Base-by-base conservation (phyloP, 2,113 vertebrate species). In the Paramisgurnus dabryanus region DNA sequence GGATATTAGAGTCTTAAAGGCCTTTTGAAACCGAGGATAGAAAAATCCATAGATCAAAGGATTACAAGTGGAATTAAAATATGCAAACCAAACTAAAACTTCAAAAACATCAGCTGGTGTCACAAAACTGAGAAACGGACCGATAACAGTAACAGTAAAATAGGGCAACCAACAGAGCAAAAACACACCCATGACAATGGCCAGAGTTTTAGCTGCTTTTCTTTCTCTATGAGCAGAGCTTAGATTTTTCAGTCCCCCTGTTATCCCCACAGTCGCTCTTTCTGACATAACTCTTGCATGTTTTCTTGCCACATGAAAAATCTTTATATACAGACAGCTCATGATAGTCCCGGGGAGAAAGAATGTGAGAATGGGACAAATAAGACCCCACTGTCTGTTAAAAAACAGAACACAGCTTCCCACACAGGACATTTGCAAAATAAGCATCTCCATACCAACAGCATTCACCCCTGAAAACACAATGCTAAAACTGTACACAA, bases 201-300 rank as follows among this genome's bases (percentile, higher is more conserved):
- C 83, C 3, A 85, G 60, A 71, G 83, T 82, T 63, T 80, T 85
- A 6, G 83, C 83, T 40, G 83, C 83, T 41, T 85, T 85, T 45
- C 72, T 71, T 22, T 82, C 83, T 45, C 83, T 76, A 7, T 85
- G 80, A 4, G 64, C 80, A 41, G 80, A 40, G 7, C 41, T 63
- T n/a, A 69, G 49, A 41, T 17, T 27, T 41, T 72, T 78, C 13
- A n/a, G 27, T 40, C 40, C 68, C 43, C 27, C 6, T 22, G 15
- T 70, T 2, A 22, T 64, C 27, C 60, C 39, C 27, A 82, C 22
- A 6, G 78, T 40, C 8, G 18, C 17, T 60, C 68, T 72, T 12
- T 74, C 79, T 55, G 68, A 60, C 64, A 84, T 84, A 12, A 81
- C 22, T 67, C 69, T 78, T 47, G 82, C 79, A 63, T 84, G 82